These are phyloP conservation scores for Mesochorus sp. DNA, from an alignment of 2,888 invertebrate genomes.

Conservation along the genomic window DNA sequence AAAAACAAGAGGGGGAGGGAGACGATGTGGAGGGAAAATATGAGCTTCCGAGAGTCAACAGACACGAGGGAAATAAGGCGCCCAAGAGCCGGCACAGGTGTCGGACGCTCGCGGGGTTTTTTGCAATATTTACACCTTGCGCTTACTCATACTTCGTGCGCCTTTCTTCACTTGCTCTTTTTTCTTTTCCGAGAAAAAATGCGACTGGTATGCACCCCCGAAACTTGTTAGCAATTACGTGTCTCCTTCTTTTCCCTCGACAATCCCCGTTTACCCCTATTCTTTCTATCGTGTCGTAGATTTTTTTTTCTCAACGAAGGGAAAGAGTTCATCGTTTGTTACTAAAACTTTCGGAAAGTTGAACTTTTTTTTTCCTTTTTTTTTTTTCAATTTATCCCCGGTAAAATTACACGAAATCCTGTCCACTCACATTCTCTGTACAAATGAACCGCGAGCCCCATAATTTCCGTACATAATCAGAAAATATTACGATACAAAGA, in stretches of 20 bases:
- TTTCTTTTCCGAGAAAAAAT: background rate
- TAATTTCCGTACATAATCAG: too few relatives aligned
- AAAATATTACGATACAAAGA: too few relatives aligned
- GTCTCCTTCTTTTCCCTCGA: background rate
- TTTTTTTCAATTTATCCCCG: too few relatives aligned
- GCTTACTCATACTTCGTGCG: slow-evolving; percentile 38
- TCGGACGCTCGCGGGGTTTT: slow-evolving; percentile 25
- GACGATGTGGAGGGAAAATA: slow-evolving; percentile 16
- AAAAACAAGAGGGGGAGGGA: slow-evolving; percentile 7
- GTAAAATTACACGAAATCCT: too few relatives aligned
- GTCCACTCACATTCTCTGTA: too few relatives aligned
- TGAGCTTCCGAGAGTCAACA: slow-evolving; percentile 32
- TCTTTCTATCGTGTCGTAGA: background rate
- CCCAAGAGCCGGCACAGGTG: slow-evolving; percentile 42
- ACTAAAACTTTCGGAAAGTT: too few relatives aligned
- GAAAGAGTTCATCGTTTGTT: too few relatives aligned
- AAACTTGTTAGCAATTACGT: slow-evolving; percentile 43
- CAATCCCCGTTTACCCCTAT: background rate
- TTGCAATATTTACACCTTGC: slow-evolving; percentile 48
- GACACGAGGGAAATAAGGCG: slow-evolving; percentile 70
- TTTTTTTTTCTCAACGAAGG: background rate
- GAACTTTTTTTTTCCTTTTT: too few relatives aligned
- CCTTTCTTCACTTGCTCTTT: background rate
- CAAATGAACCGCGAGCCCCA: too few relatives aligned
- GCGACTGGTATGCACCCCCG: background rate